A percentile compares a stretch with the other conserved stretches of the same genome.
phyloP scores from a whole-genome alignment of 2,113 vertebrate genomes.

The Microtus richardsoni region DNA sequence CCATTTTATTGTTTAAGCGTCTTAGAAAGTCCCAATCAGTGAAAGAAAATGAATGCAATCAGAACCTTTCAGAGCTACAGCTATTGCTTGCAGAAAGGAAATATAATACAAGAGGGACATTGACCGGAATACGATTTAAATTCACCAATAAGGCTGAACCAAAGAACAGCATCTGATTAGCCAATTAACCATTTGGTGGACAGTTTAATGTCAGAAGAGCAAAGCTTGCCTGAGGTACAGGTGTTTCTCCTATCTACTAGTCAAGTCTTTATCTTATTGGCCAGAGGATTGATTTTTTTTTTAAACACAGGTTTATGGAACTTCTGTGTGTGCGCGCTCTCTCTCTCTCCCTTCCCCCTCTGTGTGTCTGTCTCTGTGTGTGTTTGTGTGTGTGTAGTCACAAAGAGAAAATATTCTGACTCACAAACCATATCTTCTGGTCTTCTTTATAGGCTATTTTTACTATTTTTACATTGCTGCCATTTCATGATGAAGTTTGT shows the following conservation, averaged over 20 bases:
- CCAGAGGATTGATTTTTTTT: conserved; percentile 23
- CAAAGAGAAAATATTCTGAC: background rate
- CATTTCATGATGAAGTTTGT: conserved; percentile 11
- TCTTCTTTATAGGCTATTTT: background rate
- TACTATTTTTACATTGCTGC: background rate
- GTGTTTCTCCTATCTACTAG: background rate
- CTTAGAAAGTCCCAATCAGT: background rate
- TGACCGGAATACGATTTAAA: background rate
- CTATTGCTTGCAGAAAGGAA: background rate
- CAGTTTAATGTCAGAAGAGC: background rate
- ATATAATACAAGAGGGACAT: conserved; percentile 6
- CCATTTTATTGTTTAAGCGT: conserved; percentile 32
- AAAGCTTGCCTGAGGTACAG: background rate
- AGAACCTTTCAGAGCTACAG: background rate
- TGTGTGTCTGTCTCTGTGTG: background rate
- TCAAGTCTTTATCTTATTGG: background rate
- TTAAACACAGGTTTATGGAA: background rate
- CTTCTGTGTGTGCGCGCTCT: rapidly evolving
- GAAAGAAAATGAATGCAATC: conserved; percentile 19
- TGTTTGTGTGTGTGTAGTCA: background rate
- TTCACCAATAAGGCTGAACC: background rate
- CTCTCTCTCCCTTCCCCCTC: no score
- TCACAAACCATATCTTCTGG: background rate
- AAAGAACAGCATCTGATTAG: conserved; percentile 4
- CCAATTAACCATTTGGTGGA: background rate